These are phyloP conservation scores for Cavia porcellus DNA, from an alignment of 2,113 vertebrate species.

Conservation along the genomic window DNA sequence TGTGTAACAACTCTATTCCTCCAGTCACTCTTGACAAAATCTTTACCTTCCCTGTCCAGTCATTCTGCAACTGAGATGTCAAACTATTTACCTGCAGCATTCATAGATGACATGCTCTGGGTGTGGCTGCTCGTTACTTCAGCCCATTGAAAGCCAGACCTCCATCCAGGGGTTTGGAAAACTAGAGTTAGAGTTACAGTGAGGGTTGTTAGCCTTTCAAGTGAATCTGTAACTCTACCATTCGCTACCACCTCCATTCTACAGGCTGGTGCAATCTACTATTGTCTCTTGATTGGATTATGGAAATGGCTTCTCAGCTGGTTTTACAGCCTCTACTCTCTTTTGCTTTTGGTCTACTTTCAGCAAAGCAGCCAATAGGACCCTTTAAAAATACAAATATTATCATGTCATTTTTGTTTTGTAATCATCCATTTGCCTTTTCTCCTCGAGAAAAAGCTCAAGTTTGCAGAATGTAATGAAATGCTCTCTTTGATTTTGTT, in stretches of 20 bases:
- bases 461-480: neutral
- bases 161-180: neutral
- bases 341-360: constrained; percentile 1
- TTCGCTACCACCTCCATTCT: neutral
- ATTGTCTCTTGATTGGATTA: neutral
- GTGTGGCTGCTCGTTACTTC: neutral
- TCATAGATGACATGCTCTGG: neutral
- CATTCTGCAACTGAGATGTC: neutral
- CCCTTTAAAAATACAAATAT: constrained; percentile 18
- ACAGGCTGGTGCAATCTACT: neutral
- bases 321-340: neutral
- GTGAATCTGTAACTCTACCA: neutral
- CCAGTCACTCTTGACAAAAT: neutral
- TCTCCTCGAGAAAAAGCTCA: neutral
- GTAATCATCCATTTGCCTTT: constrained; percentile 29
- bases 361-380: neutral
- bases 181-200: neutral
- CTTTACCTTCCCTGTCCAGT: neutral
- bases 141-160: neutral
- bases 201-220: neutral
- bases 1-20: neutral
- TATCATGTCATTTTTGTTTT: neutral
- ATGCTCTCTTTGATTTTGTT: neutral
- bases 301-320: neutral
- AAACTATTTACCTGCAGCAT: neutral